Evolutionary conservation across 2,113 vertebrate species (phyloP).

Genomic region (Centrocercus urophasianus): DNA sequence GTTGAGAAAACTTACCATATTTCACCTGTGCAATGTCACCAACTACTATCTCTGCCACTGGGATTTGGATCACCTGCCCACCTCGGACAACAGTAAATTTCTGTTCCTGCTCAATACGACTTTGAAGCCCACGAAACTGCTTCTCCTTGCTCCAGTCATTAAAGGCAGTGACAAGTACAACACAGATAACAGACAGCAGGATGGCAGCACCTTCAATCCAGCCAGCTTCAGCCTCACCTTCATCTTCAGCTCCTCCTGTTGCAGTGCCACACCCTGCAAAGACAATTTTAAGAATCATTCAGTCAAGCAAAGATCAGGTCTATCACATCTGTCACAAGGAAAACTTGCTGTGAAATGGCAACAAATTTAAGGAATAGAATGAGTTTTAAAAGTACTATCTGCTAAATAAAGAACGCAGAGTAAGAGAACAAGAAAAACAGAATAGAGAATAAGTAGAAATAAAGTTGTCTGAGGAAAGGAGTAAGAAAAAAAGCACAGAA

Average conservation of each 20-base stretch:
- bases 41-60: constrained; percentile 93
- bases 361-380: neutral
- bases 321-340: neutral
- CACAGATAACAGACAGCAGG: constrained; percentile 95
- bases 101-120: constrained; percentile 99
- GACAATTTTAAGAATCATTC: fast-evolving
- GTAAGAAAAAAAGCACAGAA: neutral
- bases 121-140: constrained; percentile 97
- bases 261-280: constrained; percentile 85
- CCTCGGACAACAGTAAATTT: constrained; percentile 96
- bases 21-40: constrained; percentile 98
- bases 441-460: neutral
- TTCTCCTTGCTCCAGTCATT: constrained; percentile 99
- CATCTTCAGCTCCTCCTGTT: constrained; percentile 87
- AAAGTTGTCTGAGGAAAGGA: neutral
- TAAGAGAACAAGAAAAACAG: neutral
- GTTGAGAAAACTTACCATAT: constrained; percentile 84
- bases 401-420: neutral
- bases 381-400: neutral
- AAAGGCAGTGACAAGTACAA: constrained; percentile 97
- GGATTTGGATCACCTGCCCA: constrained; percentile 93
- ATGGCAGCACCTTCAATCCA: constrained; percentile 99
- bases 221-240: constrained; percentile 93
- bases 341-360: neutral
- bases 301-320: fast-evolving